Evolutionary conservation across 2,113 vertebrate species (phyloP).

Genomic region (Rafetus swinhoei): DNA sequence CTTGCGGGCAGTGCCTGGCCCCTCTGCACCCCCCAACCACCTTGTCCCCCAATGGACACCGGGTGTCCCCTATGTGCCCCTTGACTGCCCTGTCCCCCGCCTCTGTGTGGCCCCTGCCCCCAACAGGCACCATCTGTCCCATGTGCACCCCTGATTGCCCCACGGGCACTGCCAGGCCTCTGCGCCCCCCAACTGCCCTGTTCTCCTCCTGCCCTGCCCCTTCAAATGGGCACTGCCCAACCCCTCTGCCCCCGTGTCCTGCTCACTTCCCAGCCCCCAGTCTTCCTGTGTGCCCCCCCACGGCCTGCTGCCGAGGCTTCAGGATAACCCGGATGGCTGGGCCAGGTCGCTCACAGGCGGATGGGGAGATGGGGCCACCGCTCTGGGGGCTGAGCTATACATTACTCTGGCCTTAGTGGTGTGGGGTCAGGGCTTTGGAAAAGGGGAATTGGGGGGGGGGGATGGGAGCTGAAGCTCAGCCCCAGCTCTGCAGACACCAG

Average conservation of each 20-base stretch:
- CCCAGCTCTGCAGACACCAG: too few relatives aligned
- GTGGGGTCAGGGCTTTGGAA: not conserved
- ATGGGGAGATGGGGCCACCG: too few relatives aligned
- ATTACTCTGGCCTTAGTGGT: not conserved
- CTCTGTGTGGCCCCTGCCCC: too few relatives aligned
- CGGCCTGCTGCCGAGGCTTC: not conserved
- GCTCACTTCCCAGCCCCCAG: fast-evolving
- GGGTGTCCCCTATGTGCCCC: not conserved
- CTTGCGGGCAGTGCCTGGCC: fast-evolving
- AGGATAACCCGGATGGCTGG: too few relatives aligned
- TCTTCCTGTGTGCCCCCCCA: not conserved
- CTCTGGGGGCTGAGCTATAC: not conserved
- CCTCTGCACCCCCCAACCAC: not conserved
- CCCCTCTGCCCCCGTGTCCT: not conserved
- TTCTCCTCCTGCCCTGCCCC: not conserved
- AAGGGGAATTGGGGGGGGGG: too few relatives aligned
- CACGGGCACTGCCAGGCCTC: fast-evolving
- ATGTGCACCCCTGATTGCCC: not conserved
- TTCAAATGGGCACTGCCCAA: too few relatives aligned
- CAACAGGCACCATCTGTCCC: too few relatives aligned
- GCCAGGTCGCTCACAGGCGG: too few relatives aligned
- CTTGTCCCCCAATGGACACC: not conserved
- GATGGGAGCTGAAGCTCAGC: not conserved
- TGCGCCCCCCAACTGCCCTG: not conserved
- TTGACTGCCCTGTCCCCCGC: not conserved